Conservation (phyloP, 2,888 invertebrate genomes). For the Trilocha varians region DNA sequence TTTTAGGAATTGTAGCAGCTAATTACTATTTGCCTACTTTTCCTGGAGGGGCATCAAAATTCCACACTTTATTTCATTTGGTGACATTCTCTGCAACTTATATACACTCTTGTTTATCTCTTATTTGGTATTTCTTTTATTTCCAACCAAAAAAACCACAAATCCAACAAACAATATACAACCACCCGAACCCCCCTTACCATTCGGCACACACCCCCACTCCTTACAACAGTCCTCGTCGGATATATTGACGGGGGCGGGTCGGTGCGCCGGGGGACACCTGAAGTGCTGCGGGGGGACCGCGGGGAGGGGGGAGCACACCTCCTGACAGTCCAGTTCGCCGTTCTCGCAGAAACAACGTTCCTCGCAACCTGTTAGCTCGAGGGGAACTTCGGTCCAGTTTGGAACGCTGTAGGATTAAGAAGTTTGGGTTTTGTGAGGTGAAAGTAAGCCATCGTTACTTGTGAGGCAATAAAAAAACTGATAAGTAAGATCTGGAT, state of each 20-base stretch:
- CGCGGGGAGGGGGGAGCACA: conserved; percentile 84
- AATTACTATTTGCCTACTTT: too few species aligned
- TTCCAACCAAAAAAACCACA: background rate
- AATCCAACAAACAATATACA: background rate
- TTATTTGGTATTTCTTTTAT: too few species aligned
- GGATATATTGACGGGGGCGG: conserved; percentile 74
- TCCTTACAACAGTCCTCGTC: conserved; percentile 89
- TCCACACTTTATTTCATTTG: too few species aligned
- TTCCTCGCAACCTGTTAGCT: conserved; percentile 87
- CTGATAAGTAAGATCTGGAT: too few species aligned
- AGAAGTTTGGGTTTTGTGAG: background rate
- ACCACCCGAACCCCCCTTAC: conserved; percentile 22
- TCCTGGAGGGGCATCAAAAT: too few species aligned
- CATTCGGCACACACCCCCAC: conserved; percentile 76
- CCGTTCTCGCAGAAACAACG: conserved; percentile 92
- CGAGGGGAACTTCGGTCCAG: conserved; percentile 86
- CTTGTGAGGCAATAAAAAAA: too few species aligned
- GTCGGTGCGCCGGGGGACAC: conserved; percentile 79
- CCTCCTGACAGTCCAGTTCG: conserved; percentile 86
- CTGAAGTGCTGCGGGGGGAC: conserved; percentile 82
- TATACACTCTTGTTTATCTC: too few species aligned
- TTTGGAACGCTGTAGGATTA: conserved; percentile 73
- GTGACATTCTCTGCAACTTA: too few species aligned
- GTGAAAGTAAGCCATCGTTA: too few species aligned
- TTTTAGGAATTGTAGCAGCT: too few species aligned